These are phyloP conservation scores for Melanotaenia duboulayi DNA, from an alignment of 2,113 vertebrate species.

Conservation along the genomic window DNA sequence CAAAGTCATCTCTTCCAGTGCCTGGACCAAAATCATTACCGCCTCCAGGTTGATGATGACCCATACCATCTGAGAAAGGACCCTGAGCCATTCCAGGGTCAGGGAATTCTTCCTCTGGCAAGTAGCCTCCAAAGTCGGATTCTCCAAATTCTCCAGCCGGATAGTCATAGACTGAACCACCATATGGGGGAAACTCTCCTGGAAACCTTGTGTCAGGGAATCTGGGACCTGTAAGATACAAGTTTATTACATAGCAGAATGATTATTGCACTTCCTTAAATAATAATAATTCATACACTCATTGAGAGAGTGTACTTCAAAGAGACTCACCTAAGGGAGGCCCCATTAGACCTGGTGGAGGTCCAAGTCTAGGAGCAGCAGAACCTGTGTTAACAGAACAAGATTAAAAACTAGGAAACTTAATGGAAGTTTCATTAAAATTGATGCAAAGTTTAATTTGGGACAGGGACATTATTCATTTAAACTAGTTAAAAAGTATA, in stretches of 20 bases:
- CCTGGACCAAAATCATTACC: conserved; percentile 59
- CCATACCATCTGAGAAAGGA: conserved; percentile 57
- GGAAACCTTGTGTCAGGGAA: conserved; percentile 59
- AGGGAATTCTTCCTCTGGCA: conserved; percentile 35
- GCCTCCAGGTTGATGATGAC: conserved; percentile 11
- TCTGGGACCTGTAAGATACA: conserved; percentile 49
- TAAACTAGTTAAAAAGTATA: too few species aligned
- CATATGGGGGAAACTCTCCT: conserved; percentile 64
- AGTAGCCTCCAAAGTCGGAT: conserved; percentile 54
- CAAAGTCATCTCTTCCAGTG: conserved; percentile 56
- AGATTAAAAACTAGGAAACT: background rate
- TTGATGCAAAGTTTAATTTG: background rate
- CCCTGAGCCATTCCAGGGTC: conserved; percentile 58
- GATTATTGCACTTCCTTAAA: too few species aligned
- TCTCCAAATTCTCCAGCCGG: conserved; percentile 46
- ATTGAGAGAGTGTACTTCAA: background rate
- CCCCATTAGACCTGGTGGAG: conserved; percentile 31
- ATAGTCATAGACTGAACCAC: conserved; percentile 55
- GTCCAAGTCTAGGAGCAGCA: conserved; percentile 58
- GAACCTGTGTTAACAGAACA: conserved; percentile 44
- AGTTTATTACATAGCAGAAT: background rate
- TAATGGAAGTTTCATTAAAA: background rate
- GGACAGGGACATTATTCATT: too few species aligned
- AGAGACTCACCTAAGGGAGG: conserved; percentile 55
- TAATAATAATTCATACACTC: background rate